Conservation (phyloP, 2,113 vertebrate genomes). For the Lontra canadensis region DNA sequence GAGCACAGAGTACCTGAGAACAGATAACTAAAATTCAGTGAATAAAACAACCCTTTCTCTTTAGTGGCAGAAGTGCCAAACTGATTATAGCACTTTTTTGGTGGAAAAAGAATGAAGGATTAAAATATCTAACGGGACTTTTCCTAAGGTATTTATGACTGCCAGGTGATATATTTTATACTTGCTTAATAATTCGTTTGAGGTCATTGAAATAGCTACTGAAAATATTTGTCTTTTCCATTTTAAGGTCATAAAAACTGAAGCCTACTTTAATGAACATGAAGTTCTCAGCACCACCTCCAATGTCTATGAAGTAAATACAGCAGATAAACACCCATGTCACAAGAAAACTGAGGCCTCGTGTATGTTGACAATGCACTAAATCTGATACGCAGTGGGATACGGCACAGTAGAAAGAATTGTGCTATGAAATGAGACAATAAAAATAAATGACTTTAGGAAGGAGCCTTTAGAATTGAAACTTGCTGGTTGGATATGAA, state of each 20-base stretch:
- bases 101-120: neutral
- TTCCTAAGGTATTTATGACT: neutral
- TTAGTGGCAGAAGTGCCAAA: neutral
- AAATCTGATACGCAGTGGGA: neutral
- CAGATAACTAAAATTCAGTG: neutral
- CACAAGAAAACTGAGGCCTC: neutral
- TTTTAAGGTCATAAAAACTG: neutral
- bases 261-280: neutral
- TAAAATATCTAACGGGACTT: constrained; percentile 15
- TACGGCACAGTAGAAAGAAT: neutral
- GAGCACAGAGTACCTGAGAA: neutral
- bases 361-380: neutral
- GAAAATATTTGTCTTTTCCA: neutral
- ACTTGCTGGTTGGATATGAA: constrained; percentile 11
- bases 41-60: neutral
- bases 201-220: neutral
- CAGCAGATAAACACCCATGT: neutral
- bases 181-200: neutral
- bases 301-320: neutral
- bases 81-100: neutral
- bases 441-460: neutral
- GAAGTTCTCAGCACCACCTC: neutral
- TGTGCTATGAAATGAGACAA: neutral
- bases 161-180: neutral
- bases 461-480: neutral